Evolutionary conservation across 2,888 invertebrate species (phyloP), one percentile per base, ranked within the genome.

Genomic region (Empis stercorea): DNA sequence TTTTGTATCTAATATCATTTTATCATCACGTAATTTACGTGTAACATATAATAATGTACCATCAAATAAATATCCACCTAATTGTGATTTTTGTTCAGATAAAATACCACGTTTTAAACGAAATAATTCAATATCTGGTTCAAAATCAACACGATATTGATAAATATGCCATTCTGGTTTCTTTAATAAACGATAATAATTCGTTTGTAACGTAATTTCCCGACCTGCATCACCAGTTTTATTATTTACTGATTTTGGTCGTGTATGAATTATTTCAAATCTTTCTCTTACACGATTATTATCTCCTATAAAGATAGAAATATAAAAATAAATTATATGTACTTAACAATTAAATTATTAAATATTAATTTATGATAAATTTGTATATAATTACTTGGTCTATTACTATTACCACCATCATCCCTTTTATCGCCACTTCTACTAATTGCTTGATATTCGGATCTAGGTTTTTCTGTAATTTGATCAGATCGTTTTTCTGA

Each of bases 31-130:
- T 10, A 83, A 61, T 49, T 73, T 71, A 1, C 70, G 68, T 0
- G 78, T 76, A 0, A 80, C 77, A 57, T 81, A 88, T 11, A 89
- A 54, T 3, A 80, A 75, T 0, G 78, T 73, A 0, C 88, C 88
- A 65, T 88, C 88, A 63, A 85, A 89, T 1, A 88, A 62, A 54
- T 83, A 86, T 1, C 80, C 79, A 1, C 80, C 80, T 7, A 84
- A 59, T 0, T 57, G 60, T 0, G 69, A 64, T 17, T 71, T 71
- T 52, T 84, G 81, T 0, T 73, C 61, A 4, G 74, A 71, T 2
- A 87, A 55, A 6, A 87, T 63, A 0, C 70, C 75, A 58, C 79
- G 81, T 1, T 81, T 75, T 0, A 79, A 65, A 0, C 63, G 60
- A 0, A 80, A 79, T 20, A 75, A 65, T 54, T 87, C 87, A 52